Base-by-base conservation (phyloP, 2,888 invertebrate species). In the Dynastes tityus region DNA sequence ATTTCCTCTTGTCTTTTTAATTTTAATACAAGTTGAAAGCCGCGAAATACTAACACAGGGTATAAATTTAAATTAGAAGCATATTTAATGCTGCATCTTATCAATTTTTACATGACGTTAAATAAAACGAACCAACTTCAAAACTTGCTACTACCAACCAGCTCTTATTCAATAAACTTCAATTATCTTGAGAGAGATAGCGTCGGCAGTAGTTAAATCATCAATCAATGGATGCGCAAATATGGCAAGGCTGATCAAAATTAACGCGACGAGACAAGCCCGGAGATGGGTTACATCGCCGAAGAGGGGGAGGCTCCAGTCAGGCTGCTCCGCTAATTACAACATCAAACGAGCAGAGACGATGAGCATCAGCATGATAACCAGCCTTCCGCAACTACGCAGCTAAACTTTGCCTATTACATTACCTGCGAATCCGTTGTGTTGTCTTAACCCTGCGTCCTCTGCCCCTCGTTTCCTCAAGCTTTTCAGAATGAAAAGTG, bases 311-410 rank as follows among this genome's bases (percentile, higher is more conserved):
- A 22, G 22, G 22, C 8, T 22, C 16, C 61, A 27, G 51, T 58
- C 77, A 77, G 80, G 80, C 82, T 77, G 79, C 58, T 77, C 79
- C 80, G 82, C 82, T 84, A 84, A 84, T 84, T 84, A 84, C 83
- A 81, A 84, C 82, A 84, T 84, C 83, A 84, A 84, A 84, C 84
- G 83, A 81, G 80, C 81, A 22, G 51, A 82, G 83, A 81, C 76
- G 82, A 16, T n/a, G 32, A 64, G 16, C 37, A 67, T 49, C 45
- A 80, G 76, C 78, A 68, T 80, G 83, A 83, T 83, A 82, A 83
- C 80, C 81, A 83, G 80, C 81, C 81, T 83, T 81, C 79, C 81
- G 76, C 79, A 80, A 80, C 80, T 81, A 73, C 77, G 61, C 63
- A 71, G 40, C 77, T 77, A 37, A 77, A 77, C 71, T 70, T 77